Percentiles rank a stretch among this genome's conserved stretches.
phyloP scores from a whole-genome alignment of 2,797 vertebrate genomes.

The Oophaga sylvatica region DNA sequence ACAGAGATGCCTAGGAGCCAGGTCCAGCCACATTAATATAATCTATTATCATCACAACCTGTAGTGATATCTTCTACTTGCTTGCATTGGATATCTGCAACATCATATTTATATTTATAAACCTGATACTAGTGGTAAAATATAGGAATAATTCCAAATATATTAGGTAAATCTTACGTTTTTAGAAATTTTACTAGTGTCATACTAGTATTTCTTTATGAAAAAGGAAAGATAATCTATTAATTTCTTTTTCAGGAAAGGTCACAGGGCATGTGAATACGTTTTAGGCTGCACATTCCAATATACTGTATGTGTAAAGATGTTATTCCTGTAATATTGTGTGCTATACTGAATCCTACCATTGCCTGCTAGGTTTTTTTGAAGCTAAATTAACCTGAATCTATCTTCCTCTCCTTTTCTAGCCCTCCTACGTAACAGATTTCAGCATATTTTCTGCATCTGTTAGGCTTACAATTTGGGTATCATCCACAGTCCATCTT shows the following conservation, averaged over 20 bases:
- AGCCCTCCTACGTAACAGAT: constrained; percentile 59
- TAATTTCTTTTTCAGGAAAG: background rate
- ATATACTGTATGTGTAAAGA: background rate
- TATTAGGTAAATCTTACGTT: background rate
- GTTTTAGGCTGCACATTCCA: background rate
- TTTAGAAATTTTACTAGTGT: background rate
- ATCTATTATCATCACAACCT: too few species aligned
- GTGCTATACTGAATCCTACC: background rate
- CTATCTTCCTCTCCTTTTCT: constrained; percentile 39
- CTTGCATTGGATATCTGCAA: too few species aligned
- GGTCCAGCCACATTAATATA: too few species aligned
- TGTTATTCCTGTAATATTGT: background rate
- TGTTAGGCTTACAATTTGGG: constrained; percentile 50
- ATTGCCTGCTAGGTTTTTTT: constrained; percentile 26
- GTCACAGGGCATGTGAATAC: background rate
- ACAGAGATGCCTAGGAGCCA: too few species aligned
- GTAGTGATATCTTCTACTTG: too few species aligned
- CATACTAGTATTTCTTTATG: background rate
- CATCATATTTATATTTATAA: too few species aligned
- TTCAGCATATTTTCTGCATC: constrained; percentile 58
- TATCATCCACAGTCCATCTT: constrained; percentile 40
- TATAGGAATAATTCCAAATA: background rate
- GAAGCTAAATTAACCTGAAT: constrained; percentile 41
- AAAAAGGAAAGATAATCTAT: background rate
- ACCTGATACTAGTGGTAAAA: background rate